These are phyloP conservation scores for Eleginops maclovinus DNA, from an alignment of 2,113 vertebrate species.

Conservation along the genomic window DNA sequence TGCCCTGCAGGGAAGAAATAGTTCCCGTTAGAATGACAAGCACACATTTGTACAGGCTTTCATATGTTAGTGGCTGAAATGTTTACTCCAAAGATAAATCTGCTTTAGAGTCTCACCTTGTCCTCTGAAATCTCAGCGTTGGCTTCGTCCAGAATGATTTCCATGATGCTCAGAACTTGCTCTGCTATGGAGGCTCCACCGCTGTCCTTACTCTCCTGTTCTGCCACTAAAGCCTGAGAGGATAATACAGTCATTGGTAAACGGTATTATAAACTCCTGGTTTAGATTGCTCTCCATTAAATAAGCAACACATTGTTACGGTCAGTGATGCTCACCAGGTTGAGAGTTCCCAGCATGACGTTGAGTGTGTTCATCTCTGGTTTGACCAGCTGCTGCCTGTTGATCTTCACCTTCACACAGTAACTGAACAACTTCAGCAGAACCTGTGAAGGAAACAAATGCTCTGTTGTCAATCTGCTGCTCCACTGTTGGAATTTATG, in stretches of 20 bases:
- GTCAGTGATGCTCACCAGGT: constrained; percentile 86
- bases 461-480: background rate
- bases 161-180: constrained; percentile 99
- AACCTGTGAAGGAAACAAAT: constrained; percentile 82
- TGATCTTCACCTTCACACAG: constrained; percentile 98
- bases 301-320: background rate
- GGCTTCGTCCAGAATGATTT: constrained; percentile 98
- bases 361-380: constrained; percentile 99
- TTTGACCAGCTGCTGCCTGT: constrained; percentile 95
- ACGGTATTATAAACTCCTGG: background rate
- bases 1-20: constrained; percentile 86
- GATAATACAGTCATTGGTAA: background rate
- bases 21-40: background rate
- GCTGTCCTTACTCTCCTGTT: constrained; percentile 98
- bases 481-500: background rate
- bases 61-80: background rate
- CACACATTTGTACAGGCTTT: background rate
- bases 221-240: constrained; percentile 92
- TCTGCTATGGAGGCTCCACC: constrained; percentile 97
- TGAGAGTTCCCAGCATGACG: constrained; percentile 98
- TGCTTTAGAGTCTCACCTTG: constrained; percentile 85
- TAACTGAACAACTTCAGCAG: constrained; percentile 97
- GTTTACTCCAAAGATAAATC: background rate
- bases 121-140: constrained; percentile 98
- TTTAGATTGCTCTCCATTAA: background rate